phyloP scores from a whole-genome alignment of 2,113 vertebrate genomes.

The Pterocles gutturalis region DNA sequence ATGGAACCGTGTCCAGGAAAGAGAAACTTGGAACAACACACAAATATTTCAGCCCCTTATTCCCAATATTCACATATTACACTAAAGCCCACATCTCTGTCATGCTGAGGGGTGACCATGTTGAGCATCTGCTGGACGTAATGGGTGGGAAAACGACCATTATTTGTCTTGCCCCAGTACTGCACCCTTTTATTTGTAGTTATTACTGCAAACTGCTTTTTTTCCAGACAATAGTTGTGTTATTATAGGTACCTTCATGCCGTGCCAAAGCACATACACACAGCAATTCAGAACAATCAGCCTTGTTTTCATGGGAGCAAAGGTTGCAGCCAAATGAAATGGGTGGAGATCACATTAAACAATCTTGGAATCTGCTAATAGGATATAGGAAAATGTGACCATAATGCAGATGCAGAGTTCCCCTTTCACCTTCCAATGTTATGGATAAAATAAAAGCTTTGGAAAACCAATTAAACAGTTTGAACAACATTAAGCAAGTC shows the following conservation, averaged over 20 bases:
- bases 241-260: conserved; percentile 76
- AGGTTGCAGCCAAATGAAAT: conserved; percentile 80
- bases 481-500: conserved; percentile 45
- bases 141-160: conserved; percentile 39
- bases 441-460: conserved; percentile 55
- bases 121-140: neutral
- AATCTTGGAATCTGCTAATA: conserved; percentile 82
- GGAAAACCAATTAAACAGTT: conserved; percentile 65
- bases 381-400: conserved; percentile 83
- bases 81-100: neutral
- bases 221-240: conserved; percentile 72
- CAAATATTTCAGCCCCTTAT: conserved; percentile 35
- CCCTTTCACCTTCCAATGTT: conserved; percentile 70
- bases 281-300: conserved; percentile 77
- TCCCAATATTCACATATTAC: neutral
- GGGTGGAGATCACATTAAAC: conserved; percentile 81
- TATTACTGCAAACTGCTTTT: conserved; percentile 69
- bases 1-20: neutral
- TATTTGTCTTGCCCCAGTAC: conserved; percentile 59
- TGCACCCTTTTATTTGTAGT: conserved; percentile 73
- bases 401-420: conserved; percentile 69
- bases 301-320: conserved; percentile 79
- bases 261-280: conserved; percentile 81
- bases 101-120: neutral
- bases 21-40: conserved; percentile 37